Evolutionary conservation across 1,140 invertebrate genomes (phyloP), one percentile per base, ranked within the genome.

Genomic region (Tetramorium alpestre): DNA sequence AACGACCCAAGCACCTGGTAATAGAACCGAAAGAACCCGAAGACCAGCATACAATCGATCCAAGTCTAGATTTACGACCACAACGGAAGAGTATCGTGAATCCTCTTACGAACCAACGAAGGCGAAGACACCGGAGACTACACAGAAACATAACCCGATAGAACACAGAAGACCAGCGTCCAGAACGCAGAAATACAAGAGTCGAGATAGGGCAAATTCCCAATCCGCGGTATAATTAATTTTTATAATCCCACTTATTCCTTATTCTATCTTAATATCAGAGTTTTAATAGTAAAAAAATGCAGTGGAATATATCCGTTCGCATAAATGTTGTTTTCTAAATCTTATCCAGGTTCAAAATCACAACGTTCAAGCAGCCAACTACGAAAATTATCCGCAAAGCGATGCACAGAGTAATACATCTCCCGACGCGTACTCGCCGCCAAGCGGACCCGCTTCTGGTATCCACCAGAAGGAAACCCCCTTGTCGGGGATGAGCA

Each of bases 1-100:
- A 22, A 92, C 93, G 18, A 92, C 92, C 6, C 78, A 87, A 3
- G 64, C 90, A 2, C 49, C 93, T 22, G 51, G 88, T n/a, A 80
- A 88, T 0, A 92, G 84, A 72, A 47, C 49, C 16, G 94, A 95
- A 0, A 92, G 91, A 87, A 88, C 91, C 22, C 89, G 94, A 80
- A 91, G 94, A 91, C 95, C 95, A 33, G 76, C 58, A 11, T 90
- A 93, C 28, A 94, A 92, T 44, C 92, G 95, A 88, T 93, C 94
- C 10, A 94, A 93, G 87, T 94, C 94, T 2, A 88, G 94, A 77
- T 93, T 88, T 51, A 93, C 93, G 0, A 93, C 89, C 0, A 92
- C 90, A 1, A 95, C 94, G 7, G 94, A 94, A 5, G 93, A 94
- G 47, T 95, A 95, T 67, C 85, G 73, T 7, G 94, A 95, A 22